phyloP scores from a whole-genome alignment of 2,888 invertebrate genomes.

The Odontothrips loti region DNA sequence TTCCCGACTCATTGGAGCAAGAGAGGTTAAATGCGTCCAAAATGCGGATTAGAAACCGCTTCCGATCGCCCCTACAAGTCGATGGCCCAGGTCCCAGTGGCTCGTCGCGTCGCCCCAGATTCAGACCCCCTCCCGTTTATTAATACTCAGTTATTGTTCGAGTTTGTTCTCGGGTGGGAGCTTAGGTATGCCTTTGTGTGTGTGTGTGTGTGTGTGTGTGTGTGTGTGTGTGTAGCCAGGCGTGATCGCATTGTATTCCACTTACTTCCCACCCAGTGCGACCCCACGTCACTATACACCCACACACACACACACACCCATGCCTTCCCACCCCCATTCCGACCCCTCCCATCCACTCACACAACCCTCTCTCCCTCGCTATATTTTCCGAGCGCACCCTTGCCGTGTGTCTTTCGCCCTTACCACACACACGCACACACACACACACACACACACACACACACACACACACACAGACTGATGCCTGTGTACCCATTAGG shows the following conservation, averaged over 20 bases:
- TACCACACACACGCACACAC: background rate
- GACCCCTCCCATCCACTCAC: background rate
- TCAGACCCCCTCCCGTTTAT: background rate
- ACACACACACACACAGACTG: background rate
- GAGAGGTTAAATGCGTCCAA: constrained; percentile 1
- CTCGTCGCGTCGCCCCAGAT: background rate
- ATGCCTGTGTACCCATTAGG: constrained; percentile 12
- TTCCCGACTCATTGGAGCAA: constrained; percentile 2
- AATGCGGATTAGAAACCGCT: constrained; percentile 13
- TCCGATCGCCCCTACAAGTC: background rate
- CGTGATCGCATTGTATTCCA: constrained; percentile 24
- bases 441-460: background rate
- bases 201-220: background rate
- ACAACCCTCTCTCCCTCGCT: background rate
- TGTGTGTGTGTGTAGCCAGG: background rate
- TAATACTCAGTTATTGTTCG: constrained; percentile 13
- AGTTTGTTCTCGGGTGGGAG: background rate
- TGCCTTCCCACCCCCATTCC: background rate
- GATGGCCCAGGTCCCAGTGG: too few species aligned
- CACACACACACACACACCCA: background rate
- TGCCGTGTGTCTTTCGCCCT: constrained; percentile 11
- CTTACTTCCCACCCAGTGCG: constrained; percentile 1
- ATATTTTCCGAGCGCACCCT: constrained; percentile 1
- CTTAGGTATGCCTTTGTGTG: background rate
- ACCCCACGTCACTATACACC: background rate